Percentiles rank a stretch among this genome's conserved stretches.
Evolutionary conservation across 1,140 invertebrate species (phyloP).

Genomic region (Drosophila orena): DNA sequence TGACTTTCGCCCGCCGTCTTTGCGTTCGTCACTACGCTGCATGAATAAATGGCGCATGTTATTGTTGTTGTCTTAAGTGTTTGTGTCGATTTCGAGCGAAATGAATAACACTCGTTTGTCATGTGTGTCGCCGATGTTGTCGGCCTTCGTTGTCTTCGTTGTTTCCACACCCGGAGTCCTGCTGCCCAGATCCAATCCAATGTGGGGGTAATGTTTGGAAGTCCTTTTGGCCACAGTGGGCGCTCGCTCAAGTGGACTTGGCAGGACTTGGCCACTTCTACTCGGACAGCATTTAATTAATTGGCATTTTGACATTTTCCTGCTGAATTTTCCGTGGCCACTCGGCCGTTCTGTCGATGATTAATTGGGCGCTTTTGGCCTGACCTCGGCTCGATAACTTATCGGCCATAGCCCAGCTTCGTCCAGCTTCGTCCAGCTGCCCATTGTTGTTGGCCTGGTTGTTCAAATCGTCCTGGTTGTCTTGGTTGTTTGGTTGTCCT

Average conservation of each 20-base stretch:
- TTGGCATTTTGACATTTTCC: constrained; percentile 62
- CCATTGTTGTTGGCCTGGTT: neutral
- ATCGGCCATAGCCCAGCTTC: constrained; percentile 36
- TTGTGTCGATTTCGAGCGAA: constrained; percentile 71
- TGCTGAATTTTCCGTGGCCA: constrained; percentile 23
- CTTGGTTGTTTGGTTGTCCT: too few relatives aligned
- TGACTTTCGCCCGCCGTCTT: neutral
- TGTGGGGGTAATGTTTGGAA: neutral
- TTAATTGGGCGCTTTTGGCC: constrained; percentile 49
- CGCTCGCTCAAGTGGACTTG: constrained; percentile 26
- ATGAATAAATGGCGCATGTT: constrained; percentile 69
- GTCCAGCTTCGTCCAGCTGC: constrained; percentile 4
- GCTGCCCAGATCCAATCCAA: neutral
- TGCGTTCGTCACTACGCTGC: constrained; percentile 28
- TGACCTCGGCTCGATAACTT: constrained; percentile 47
- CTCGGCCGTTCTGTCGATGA: constrained; percentile 23
- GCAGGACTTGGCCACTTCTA: neutral
- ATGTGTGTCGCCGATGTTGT: constrained; percentile 51
- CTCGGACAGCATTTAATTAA: constrained; percentile 58
- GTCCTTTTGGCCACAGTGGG: constrained; percentile 34
- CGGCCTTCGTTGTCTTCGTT: constrained; percentile 58
- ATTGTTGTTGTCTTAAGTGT: constrained; percentile 69
- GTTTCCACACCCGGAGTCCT: constrained; percentile 34
- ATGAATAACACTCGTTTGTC: constrained; percentile 63
- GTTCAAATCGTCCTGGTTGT: neutral